Evolutionary conservation across 2,888 invertebrate species (phyloP), one percentile per base, ranked within the genome.

Genomic region (Himalopsyche anomala): DNA sequence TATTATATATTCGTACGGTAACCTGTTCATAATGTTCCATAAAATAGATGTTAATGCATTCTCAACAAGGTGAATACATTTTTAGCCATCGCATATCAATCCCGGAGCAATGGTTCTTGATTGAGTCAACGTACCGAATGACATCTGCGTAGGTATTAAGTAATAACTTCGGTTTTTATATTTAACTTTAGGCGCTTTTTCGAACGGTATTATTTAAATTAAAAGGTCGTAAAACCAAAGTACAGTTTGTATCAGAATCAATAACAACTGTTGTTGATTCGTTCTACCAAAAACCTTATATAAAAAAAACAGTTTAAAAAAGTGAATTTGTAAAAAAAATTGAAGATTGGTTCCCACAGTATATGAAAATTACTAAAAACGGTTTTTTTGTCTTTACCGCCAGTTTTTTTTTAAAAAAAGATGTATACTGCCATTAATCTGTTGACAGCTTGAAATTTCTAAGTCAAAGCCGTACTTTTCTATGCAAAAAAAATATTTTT

Each of bases 101-200:
- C 74, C 38, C 12, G 38, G 2, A 74, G 74, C 36, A 74, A 74
- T 74, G 12, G 74, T 12, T 38, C 38, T 28, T 74, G 74, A 74
- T 74, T 74, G 74, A 74, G 74, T 74, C 74, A 74, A 74, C 74
- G 28, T 15, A 74, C 74, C n/a, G 12, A 74, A 74, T 74, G 74
- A 74, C 74, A 74, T 74, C 36, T 74, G 74, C 74, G 74, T 74
- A 74, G 74, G 74, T 38, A 74, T 74, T 28, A 36, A 74, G 74
- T 74, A 74, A 74, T 74, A 74, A 74, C 74, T 74, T 74, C 36
- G 36, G 38, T 74, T 74, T 74, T 74, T 74, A 74, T 74, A 74
- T 74, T 74, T 15, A 38, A 74, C 74, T 74, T 74, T 74, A 74
- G 36, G 74, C 74, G 36, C 28, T 74, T 74, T 74, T 74, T 74